phyloP scores from a whole-genome alignment of 1,140 invertebrate genomes.

The Drosophila chauvacae region DNA sequence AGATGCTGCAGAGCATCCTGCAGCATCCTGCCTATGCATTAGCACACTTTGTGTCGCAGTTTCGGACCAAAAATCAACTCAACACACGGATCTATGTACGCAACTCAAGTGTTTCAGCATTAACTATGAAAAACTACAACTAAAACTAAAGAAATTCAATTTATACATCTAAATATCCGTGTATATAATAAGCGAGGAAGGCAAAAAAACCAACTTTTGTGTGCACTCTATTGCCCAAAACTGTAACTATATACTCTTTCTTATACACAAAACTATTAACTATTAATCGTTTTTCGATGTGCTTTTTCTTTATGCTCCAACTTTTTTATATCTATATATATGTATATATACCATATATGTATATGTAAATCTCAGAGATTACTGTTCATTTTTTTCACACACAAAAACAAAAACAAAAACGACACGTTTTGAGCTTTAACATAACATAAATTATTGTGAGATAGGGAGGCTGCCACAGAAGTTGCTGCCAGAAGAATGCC shows the following conservation, averaged over 20 bases:
- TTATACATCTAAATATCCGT: constrained; percentile 7
- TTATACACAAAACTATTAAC: constrained; percentile 53
- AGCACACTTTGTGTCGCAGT: constrained; percentile 42
- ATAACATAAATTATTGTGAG: constrained; percentile 12
- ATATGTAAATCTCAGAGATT: constrained; percentile 36
- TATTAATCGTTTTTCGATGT: constrained; percentile 60
- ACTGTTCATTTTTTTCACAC: constrained; percentile 32
- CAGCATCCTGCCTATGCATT: constrained; percentile 30
- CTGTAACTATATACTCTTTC: constrained; percentile 53
- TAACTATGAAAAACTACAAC: constrained; percentile 9
- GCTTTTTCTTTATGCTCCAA: constrained; percentile 64
- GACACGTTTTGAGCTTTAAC: constrained; percentile 52
- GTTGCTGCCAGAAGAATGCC: not conserved
- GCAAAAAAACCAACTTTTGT: constrained; percentile 25
- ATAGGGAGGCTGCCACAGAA: constrained; percentile 5
- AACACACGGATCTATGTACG: constrained; percentile 37
- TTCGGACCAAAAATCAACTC: constrained; percentile 39
- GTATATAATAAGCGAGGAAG: constrained; percentile 18
- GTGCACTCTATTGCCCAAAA: constrained; percentile 49
- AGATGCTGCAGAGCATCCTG: constrained; percentile 9
- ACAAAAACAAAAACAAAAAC: constrained; percentile 19
- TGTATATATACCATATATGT: constrained; percentile 4
- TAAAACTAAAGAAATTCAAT: constrained; percentile 32
- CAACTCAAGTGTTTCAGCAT: constrained; percentile 71
- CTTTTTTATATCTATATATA: constrained; percentile 49